Conservation (phyloP, 2,797 vertebrate genomes). For the Petrocephalus sullivani region DNA sequence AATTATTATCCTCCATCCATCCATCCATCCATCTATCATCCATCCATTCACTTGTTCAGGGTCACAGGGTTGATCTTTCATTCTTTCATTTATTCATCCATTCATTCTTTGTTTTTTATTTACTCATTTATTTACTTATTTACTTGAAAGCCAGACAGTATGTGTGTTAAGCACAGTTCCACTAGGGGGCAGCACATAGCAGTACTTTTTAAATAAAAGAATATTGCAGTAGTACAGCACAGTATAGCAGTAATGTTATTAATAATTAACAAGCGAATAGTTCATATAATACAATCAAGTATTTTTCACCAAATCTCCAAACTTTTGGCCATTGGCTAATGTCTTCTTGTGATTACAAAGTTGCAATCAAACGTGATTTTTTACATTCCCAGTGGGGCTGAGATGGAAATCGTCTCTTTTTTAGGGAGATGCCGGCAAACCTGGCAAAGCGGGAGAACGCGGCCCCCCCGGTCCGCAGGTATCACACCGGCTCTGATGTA, state of each 20-base stretch:
- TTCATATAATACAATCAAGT: neutral
- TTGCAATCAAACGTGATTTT: neutral
- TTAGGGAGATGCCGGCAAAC: conserved; percentile 87
- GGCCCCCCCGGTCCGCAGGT: conserved; percentile 90
- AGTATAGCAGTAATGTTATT: neutral
- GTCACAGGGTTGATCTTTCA: neutral
- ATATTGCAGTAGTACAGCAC: neutral
- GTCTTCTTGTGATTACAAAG: neutral
- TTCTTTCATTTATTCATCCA: neutral
- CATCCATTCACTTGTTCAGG: neutral
- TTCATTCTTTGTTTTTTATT: neutral
- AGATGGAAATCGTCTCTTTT: neutral
- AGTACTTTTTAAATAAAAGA: neutral
- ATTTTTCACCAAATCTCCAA: neutral
- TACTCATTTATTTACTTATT: neutral
- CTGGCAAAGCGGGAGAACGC: conserved; percentile 86
- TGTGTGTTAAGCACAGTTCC: neutral
- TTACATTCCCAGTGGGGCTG: neutral
- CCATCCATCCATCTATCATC: neutral
- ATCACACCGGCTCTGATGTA: conserved; percentile 20
- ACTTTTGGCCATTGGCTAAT: neutral
- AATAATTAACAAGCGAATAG: neutral
- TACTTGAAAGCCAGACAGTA: neutral
- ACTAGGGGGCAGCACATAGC: neutral
- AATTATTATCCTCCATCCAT: neutral